A percentile compares a stretch with the other conserved stretches of the same genome.
These are phyloP conservation scores for Mystacides longicornis DNA, from an alignment of 2,888 invertebrate species.

Conservation along the genomic window DNA sequence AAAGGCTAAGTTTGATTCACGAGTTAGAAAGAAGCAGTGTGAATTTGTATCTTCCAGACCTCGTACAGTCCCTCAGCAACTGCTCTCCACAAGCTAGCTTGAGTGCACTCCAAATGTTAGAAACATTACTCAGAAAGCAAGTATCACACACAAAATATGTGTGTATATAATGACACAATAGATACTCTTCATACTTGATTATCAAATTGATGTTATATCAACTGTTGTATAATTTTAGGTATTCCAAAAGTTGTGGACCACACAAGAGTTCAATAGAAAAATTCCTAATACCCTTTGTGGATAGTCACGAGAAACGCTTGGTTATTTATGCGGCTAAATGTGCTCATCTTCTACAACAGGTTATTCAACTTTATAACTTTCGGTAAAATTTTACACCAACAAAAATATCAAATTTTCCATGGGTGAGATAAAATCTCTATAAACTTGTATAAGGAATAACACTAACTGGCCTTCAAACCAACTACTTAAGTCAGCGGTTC, in stretches of 20 bases:
- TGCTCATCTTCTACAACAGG: slow-evolving; percentile 32
- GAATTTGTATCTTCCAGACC: slow-evolving; percentile 28
- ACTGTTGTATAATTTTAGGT: slow-evolving; percentile 11
- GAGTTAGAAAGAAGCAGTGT: slow-evolving; percentile 30
- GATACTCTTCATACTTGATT: too few species aligned
- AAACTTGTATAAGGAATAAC: too few species aligned
- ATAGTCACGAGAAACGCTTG: slow-evolving; percentile 26
- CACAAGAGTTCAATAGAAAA: slow-evolving; percentile 29
- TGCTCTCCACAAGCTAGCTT: slow-evolving; percentile 21
- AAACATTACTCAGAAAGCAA: slow-evolving; percentile 29
- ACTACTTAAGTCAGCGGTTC: too few species aligned
- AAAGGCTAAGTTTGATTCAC: slow-evolving; percentile 28
- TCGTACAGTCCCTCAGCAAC: slow-evolving; percentile 28
- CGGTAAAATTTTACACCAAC: neutral
- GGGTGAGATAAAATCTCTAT: too few species aligned
- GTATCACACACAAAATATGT: neutral
- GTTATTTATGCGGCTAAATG: slow-evolving; percentile 30
- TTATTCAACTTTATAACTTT: slow-evolving; percentile 9
- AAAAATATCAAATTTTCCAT: too few species aligned
- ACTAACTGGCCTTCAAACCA: too few species aligned
- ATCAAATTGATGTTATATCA: too few species aligned
- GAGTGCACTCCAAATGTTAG: slow-evolving; percentile 29
- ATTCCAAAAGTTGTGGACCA: slow-evolving; percentile 28
- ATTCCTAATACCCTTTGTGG: slow-evolving; percentile 29
- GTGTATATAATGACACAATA: neutral